These are phyloP conservation scores for Nesoenas mayeri DNA, from an alignment of 2,113 vertebrate species.

Conservation along the genomic window DNA sequence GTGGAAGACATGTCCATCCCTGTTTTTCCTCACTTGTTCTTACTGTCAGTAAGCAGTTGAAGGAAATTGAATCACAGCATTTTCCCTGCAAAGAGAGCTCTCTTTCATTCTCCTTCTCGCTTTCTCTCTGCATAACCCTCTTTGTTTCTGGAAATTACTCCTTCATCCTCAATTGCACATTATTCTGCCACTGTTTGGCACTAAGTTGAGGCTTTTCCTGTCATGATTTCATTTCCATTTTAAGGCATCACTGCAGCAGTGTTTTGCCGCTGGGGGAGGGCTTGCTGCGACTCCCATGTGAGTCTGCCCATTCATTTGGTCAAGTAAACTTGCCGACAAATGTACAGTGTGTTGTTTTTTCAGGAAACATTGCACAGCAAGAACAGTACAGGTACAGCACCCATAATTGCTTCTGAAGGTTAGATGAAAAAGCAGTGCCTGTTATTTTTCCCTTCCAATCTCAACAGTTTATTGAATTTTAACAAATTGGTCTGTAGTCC, in stretches of 20 bases:
- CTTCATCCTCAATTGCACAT: not conserved
- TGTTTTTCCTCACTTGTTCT: not conserved
- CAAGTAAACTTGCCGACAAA: not conserved
- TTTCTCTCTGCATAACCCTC: not conserved
- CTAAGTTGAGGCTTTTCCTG: not conserved
- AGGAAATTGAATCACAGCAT: not conserved
- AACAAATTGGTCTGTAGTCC: not conserved
- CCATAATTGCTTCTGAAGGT: not conserved
- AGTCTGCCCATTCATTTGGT: not conserved
- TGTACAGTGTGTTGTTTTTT: not conserved
- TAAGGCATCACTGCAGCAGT: not conserved
- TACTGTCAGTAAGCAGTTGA: not conserved
- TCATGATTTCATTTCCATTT: slow-evolving; percentile 2
- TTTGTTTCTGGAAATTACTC: slow-evolving; percentile 14
- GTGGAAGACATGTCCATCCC: not conserved
- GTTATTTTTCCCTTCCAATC: not conserved
- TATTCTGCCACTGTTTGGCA: slow-evolving; percentile 14
- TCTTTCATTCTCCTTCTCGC: not conserved
- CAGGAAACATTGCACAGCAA: not conserved
- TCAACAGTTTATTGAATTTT: not conserved
- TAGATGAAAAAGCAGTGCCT: not conserved
- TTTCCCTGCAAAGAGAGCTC: not conserved
- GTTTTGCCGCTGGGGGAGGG: not conserved
- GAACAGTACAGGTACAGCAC: not conserved
- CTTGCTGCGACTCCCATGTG: not conserved